Evolutionary conservation across 2,797 vertebrate genomes (phyloP).

Genomic region (Scyliorhinus canicula): DNA sequence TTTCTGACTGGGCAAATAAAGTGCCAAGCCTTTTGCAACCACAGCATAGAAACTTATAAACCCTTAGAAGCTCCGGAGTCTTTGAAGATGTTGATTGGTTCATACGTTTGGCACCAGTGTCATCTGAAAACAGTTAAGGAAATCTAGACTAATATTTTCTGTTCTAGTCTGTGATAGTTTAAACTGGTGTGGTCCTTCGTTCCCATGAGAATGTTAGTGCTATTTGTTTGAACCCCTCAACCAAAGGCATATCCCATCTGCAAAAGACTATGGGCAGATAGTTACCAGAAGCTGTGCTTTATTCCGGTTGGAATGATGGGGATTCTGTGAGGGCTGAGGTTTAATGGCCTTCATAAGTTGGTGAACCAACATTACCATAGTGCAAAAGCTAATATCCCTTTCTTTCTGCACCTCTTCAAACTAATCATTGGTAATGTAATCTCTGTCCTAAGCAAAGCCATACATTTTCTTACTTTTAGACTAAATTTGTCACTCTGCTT

Average conservation of each 20-base stretch:
- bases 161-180: neutral
- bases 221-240: neutral
- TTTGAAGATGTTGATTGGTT: slow-evolving; percentile 22
- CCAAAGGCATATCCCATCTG: neutral
- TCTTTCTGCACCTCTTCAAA: neutral
- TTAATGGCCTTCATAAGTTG: neutral
- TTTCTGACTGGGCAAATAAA: slow-evolving; percentile 25
- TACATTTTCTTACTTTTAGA: slow-evolving; percentile 14
- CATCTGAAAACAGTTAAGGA: slow-evolving; percentile 35
- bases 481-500: neutral
- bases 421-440: neutral
- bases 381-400: neutral
- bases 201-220: slow-evolving; percentile 6
- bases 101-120: slow-evolving; percentile 5
- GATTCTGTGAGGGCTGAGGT: neutral
- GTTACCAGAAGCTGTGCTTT: neutral
- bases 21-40: slow-evolving; percentile 22
- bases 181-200: slow-evolving; percentile 8
- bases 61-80: neutral
- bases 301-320: neutral
- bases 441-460: neutral
- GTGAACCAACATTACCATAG: neutral
- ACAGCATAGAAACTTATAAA: neutral
- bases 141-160: slow-evolving; percentile 19
- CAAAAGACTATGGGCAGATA: neutral